Evolutionary conservation across 1,140 invertebrate species (phyloP).

Genomic region (Drosophila ficusphila): DNA sequence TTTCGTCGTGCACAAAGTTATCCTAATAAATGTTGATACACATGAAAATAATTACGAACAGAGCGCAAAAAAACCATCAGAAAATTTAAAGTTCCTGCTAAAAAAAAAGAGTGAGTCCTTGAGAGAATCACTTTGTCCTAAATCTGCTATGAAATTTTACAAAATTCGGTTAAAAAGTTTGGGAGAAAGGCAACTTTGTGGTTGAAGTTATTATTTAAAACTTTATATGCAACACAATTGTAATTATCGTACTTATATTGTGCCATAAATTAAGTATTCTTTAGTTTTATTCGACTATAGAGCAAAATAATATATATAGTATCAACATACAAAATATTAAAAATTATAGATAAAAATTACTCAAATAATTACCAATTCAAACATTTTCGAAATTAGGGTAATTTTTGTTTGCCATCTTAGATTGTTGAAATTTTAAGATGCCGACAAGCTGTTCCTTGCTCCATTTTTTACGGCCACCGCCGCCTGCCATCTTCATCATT

Average conservation of each 20-base stretch:
- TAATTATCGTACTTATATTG: too few relatives aligned
- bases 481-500: conserved; percentile 3
- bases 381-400: background rate
- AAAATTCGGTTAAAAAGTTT: background rate
- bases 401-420: background rate
- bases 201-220: too few relatives aligned
- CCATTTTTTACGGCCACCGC: conserved; percentile 18
- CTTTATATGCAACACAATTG: too few relatives aligned
- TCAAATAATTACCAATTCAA: background rate
- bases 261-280: too few relatives aligned
- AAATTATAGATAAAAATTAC: background rate
- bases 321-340: too few relatives aligned
- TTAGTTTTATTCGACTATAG: too few relatives aligned
- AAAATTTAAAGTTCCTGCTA: background rate
- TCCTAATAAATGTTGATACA: conserved; percentile 30
- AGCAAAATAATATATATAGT: too few relatives aligned
- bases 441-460: conserved; percentile 3
- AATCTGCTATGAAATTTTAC: background rate
- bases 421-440: background rate
- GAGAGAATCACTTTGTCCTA: background rate
- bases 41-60: conserved; percentile 29
- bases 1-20: conserved; percentile 17
- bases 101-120: background rate
- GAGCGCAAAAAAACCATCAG: background rate
- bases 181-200: too few relatives aligned